phyloP scores from a whole-genome alignment of 2,113 vertebrate species.

The Sander vitreus region DNA sequence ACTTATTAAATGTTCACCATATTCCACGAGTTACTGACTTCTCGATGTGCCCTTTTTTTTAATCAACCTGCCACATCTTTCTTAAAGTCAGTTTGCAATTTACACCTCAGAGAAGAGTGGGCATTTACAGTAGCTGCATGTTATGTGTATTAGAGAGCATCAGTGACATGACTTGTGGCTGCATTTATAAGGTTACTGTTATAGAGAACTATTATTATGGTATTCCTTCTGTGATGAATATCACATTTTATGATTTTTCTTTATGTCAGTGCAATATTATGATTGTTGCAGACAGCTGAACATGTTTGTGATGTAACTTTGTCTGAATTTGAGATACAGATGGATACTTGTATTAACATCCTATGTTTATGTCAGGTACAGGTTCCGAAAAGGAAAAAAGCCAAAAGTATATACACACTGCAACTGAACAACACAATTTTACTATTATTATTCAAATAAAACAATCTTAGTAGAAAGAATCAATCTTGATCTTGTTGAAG shows the following conservation, averaged over 20 bases:
- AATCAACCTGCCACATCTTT: neutral
- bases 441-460: too few species aligned
- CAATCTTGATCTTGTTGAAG: too few species aligned
- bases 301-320: neutral
- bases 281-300: neutral
- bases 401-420: too few species aligned
- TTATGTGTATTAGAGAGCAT: neutral
- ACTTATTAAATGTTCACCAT: too few species aligned
- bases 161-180: neutral
- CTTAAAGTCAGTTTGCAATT: neutral
- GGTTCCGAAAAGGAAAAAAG: neutral
- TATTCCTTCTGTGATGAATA: neutral
- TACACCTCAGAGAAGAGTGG: neutral
- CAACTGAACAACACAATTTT: too few species aligned
- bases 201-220: neutral
- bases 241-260: neutral
- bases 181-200: neutral
- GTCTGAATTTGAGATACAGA: too few species aligned
- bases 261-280: neutral
- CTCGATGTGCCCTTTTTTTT: neutral
- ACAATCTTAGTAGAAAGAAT: too few species aligned
- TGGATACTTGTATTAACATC: too few species aligned
- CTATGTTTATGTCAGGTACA: neutral
- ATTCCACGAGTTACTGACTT: neutral
- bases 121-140: neutral